phyloP scores from a whole-genome alignment of 2,113 vertebrate species.

The Lophochroa leadbeateri region DNA sequence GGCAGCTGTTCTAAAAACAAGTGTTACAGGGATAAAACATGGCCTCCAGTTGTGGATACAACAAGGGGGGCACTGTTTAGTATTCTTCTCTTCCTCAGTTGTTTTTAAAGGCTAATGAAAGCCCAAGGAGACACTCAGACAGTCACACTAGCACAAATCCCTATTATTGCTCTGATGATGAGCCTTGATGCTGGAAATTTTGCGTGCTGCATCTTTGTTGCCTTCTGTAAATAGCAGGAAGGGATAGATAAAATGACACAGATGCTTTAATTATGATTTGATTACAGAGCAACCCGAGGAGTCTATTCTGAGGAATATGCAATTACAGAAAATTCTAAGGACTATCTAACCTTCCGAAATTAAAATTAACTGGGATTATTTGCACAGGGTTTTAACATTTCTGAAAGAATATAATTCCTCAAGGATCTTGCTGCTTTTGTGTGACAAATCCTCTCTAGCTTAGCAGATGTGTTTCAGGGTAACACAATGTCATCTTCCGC shows the following conservation, averaged over 20 bases:
- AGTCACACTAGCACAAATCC: neutral
- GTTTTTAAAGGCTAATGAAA: neutral
- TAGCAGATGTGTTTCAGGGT: constrained; percentile 10
- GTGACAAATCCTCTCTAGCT: neutral
- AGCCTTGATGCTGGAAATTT: neutral
- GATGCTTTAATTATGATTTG: constrained; percentile 67
- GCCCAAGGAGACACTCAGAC: neutral
- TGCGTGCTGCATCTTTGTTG: constrained; percentile 7
- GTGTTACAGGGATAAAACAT: neutral
- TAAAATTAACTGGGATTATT: constrained; percentile 61
- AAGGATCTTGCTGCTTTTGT: constrained; percentile 5
- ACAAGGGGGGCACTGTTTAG: neutral
- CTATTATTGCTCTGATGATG: neutral
- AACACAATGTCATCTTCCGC: neutral
- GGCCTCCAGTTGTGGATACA: neutral
- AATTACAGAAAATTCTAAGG: constrained; percentile 49
- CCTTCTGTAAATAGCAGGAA: constrained; percentile 41
- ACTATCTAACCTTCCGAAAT: constrained; percentile 48
- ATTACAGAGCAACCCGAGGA: constrained; percentile 51
- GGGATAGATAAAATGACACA: constrained; percentile 37
- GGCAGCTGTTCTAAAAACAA: neutral
- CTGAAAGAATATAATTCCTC: neutral
- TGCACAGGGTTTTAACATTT: neutral
- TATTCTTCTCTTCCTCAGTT: neutral
- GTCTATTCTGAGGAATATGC: constrained; percentile 54